phyloP scores from a whole-genome alignment of 1,140 invertebrate species.

The Drosophila malerkotliana region DNA sequence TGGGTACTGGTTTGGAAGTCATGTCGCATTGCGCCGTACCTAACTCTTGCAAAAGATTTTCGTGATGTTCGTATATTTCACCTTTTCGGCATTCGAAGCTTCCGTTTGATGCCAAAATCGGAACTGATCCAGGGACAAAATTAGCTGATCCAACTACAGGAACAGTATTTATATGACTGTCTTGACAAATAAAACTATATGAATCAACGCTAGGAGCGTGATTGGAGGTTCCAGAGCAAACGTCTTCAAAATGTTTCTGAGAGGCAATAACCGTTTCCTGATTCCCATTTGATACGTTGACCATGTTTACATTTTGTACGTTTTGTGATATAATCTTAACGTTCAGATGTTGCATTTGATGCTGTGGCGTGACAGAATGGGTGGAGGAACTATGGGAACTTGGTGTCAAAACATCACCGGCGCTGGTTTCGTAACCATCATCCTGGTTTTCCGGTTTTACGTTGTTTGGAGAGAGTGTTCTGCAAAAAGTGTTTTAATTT shows the following conservation, averaged over 20 bases:
- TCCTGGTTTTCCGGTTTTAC: constrained; percentile 90
- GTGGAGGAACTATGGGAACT: constrained; percentile 86
- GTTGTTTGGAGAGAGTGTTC: constrained; percentile 85
- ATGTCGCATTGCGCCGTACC: constrained; percentile 1
- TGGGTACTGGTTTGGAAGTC: constrained; percentile 35
- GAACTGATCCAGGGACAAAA: constrained; percentile 20
- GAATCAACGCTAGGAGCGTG: constrained; percentile 46
- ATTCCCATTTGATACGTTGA: constrained; percentile 15
- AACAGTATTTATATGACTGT: constrained; percentile 24
- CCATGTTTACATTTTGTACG: constrained; percentile 26
- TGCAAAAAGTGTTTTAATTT: constrained; percentile 13
- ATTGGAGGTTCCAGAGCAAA: constrained; percentile 5
- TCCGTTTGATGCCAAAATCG: constrained; percentile 18
- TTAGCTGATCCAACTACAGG: constrained; percentile 2
- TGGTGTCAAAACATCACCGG: constrained; percentile 89
- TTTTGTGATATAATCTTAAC: constrained; percentile 29
- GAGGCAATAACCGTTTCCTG: constrained; percentile 3
- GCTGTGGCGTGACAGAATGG: constrained; percentile 84
- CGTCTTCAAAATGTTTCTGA: constrained; percentile 15
- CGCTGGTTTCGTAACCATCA: constrained; percentile 94
- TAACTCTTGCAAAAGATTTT: not conserved
- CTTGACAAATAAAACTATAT: constrained; percentile 62
- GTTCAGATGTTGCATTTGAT: constrained; percentile 58
- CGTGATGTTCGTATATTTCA: constrained; percentile 14
- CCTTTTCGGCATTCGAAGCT: constrained; percentile 19